Evolutionary conservation across 2,888 invertebrate species (phyloP), one percentile per base, ranked within the genome.

Genomic region (Drosophila pseudotakahashii): DNA sequence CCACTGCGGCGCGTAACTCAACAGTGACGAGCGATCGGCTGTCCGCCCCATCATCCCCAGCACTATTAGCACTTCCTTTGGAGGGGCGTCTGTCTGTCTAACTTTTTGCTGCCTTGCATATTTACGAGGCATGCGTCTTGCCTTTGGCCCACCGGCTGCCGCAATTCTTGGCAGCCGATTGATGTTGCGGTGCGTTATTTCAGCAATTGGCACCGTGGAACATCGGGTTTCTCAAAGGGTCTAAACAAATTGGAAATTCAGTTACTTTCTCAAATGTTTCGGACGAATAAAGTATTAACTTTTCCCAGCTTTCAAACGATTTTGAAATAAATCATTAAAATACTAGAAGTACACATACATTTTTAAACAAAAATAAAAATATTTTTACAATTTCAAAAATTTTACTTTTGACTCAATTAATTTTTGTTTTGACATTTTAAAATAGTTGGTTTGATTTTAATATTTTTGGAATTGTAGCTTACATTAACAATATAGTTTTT

Each of bases 41-140:
- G 76, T 78, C 67, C 79, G 79, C 66, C 83, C 77, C 79, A 73
- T 80, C 78, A 78, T 78, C 62, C 83, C 76, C 76, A 71, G 79
- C 78, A 78, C 80, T 77, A 77, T 86, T 79, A 78, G 77, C 84
- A 89, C 81, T 88, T 88, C 88, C 88, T 84, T 83, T 70, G 66
- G 75, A 51, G 73, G 79, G 79, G 78, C 78, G 81, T 87, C 78
- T 81, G 85, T 84, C 80, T 79, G 81, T 79, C 77, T 74, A 81
- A 83, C 54, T 81, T 86, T 78, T 84, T 84, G 88, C 71, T 89
- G 66, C 81, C 79, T 87, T 76, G 81, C 84, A 84, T 85, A 79
- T 88, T 88, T 88, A 89, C 84, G 88, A 83, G 69, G 74, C 79
- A 81, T 86, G 83, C 78, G 87, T 83, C 79, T 84, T 79, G 67